Evolutionary conservation across 2,113 vertebrate species (phyloP).

Genomic region (Datnioides undecimradiatus): DNA sequence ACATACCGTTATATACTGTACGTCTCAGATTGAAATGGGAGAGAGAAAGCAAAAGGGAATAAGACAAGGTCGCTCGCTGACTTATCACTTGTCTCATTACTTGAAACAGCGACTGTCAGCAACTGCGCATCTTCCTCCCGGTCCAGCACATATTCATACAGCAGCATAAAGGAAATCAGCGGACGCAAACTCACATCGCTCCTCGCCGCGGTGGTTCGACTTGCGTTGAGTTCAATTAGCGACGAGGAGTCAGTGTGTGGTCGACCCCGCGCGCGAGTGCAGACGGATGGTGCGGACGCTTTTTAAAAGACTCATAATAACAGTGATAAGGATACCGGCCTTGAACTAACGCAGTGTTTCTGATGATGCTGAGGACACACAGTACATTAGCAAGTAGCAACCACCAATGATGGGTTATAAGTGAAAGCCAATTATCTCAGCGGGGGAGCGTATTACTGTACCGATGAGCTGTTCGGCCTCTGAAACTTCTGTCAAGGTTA

Average conservation of each 20-base stretch:
- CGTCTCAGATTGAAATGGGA: slow-evolving; percentile 59
- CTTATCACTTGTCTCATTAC: slow-evolving; percentile 76
- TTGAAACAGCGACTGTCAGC: slow-evolving; percentile 72
- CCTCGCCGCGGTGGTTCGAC: slow-evolving; percentile 14
- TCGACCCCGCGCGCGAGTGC: slow-evolving; percentile 2
- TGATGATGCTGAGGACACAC: slow-evolving; percentile 42
- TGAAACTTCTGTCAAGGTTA: slow-evolving; percentile 72
- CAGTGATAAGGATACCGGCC: slow-evolving; percentile 5
- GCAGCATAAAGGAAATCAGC: slow-evolving; percentile 61
- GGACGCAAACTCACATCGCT: slow-evolving; percentile 20
- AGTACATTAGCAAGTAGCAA: slow-evolving; percentile 33
- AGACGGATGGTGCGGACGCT: slow-evolving; percentile 1
- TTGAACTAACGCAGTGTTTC: slow-evolving; percentile 14
- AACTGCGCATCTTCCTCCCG: slow-evolving; percentile 59
- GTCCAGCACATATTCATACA: slow-evolving; percentile 55
- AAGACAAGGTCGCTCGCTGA: slow-evolving; percentile 70
- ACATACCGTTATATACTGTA: slow-evolving; percentile 4
- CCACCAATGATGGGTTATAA: slow-evolving; percentile 66
- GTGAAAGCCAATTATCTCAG: slow-evolving; percentile 67
- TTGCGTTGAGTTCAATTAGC: slow-evolving; percentile 56
- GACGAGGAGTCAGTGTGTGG: slow-evolving; percentile 31
- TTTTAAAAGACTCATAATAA: slow-evolving; percentile 15
- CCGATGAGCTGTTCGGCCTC: slow-evolving; percentile 33
- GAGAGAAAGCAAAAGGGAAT: slow-evolving; percentile 60
- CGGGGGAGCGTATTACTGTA: slow-evolving; percentile 51